Conservation (phyloP, 2,888 invertebrate genomes). For the Hybos culiciformis region DNA sequence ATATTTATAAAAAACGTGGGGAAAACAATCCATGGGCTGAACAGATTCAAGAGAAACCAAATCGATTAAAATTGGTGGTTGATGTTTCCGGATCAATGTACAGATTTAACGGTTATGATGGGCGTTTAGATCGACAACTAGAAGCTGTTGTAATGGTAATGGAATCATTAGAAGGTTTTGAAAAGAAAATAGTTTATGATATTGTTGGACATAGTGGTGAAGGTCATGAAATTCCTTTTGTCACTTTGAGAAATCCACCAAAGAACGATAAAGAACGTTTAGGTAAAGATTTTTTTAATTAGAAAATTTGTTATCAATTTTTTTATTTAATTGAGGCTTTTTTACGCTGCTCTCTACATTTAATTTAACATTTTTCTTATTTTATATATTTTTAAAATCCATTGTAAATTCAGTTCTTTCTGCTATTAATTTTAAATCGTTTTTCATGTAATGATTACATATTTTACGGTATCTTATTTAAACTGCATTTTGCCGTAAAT, state of each 20-base stretch:
- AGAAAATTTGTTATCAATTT: too few species aligned
- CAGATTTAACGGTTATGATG: conserved; percentile 90
- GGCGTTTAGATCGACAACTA: conserved; percentile 78
- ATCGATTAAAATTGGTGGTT: conserved; percentile 68
- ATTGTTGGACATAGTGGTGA: conserved; percentile 93
- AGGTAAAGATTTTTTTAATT: too few species aligned
- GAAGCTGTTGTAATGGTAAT: conserved; percentile 80
- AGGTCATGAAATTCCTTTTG: conserved; percentile 56
- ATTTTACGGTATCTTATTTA: too few species aligned
- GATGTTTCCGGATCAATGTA: conserved; percentile 98
- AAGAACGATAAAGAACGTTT: conserved; percentile 78
- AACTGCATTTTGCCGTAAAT: too few species aligned
- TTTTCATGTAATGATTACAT: too few species aligned
- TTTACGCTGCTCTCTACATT: too few species aligned
- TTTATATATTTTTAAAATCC: too few species aligned
- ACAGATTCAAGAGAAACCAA: conserved; percentile 74
- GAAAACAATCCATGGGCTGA: conserved; percentile 83
- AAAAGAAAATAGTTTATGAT: conserved; percentile 81
- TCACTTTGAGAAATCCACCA: conserved; percentile 57
- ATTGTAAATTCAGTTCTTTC: too few species aligned
- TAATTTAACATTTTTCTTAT: too few species aligned
- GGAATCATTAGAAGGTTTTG: conserved; percentile 82
- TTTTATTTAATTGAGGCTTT: too few species aligned
- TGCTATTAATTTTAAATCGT: too few species aligned
- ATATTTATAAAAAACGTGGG: conserved; percentile 71